These are phyloP conservation scores for Oscarella lobularis DNA, from an alignment of 37 sponge, comb jelly and placozoan species.

Conservation along the genomic window DNA sequence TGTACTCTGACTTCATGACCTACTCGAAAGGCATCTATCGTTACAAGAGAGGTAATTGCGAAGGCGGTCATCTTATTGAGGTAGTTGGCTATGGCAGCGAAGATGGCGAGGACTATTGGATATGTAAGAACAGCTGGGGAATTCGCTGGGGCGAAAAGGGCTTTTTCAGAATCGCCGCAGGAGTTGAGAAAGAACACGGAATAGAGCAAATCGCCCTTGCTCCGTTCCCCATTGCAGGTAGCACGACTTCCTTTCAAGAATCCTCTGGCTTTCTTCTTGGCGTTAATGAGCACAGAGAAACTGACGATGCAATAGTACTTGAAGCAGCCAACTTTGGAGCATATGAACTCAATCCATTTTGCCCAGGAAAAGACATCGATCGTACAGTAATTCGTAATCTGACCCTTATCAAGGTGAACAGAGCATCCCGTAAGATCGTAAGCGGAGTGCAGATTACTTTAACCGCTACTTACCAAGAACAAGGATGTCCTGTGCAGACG, in stretches of 20 bases:
- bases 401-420: neutral
- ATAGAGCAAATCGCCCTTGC: conserved; percentile 12
- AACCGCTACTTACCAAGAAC: neutral
- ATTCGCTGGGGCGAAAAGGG: conserved; percentile 31
- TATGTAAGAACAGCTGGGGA: conserved; percentile 49
- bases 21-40: conserved; percentile 33
- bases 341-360: neutral
- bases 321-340: neutral
- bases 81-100: conserved; percentile 33
- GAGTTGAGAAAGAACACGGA: conserved; percentile 15
- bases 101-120: conserved; percentile 24
- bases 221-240: neutral
- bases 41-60: neutral
- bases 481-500: neutral
- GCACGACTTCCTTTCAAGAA: no score
- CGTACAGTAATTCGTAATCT: neutral
- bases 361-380: neutral
- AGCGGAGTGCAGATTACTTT: neutral
- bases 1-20: conserved; percentile 14
- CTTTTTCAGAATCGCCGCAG: conserved; percentile 31
- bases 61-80: conserved; percentile 18
- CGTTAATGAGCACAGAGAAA: neutral
- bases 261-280: neutral
- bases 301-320: neutral
- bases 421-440: neutral